Conservation (phyloP, 2,888 invertebrate species). For the Melitaea athalia region DNA sequence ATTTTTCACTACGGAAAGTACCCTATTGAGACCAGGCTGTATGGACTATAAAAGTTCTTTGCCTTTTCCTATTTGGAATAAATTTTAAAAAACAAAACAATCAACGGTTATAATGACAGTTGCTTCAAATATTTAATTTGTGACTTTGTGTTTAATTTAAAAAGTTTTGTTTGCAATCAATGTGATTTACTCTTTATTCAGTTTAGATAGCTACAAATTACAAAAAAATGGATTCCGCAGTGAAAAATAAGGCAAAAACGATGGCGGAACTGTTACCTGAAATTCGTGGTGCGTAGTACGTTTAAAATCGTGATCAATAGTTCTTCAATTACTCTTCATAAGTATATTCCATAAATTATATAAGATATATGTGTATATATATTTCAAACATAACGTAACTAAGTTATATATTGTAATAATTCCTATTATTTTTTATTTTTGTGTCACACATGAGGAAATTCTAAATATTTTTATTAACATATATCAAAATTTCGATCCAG, state of each 20-base stretch:
- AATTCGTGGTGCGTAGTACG: constrained; percentile 53
- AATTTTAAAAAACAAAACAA: too few species aligned
- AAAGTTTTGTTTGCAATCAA: constrained; percentile 30
- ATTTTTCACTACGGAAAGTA: too few species aligned
- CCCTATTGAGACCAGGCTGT: too few species aligned
- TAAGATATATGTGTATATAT: too few species aligned
- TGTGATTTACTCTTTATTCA: constrained; percentile 5
- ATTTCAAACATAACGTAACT: not conserved
- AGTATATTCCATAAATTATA: too few species aligned
- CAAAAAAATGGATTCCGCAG: constrained; percentile 53
- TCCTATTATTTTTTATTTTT: too few species aligned
- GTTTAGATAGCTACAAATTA: constrained; percentile 34
- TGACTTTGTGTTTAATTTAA: constrained; percentile 32
- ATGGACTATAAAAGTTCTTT: too few species aligned
- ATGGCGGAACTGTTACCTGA: constrained; percentile 65
- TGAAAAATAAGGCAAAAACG: constrained; percentile 55
- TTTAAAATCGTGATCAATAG: constrained; percentile 10
- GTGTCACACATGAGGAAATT: too few species aligned
- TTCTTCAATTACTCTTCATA: not conserved
- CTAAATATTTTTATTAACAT: too few species aligned
- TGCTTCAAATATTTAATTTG: constrained; percentile 31
- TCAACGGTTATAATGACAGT: constrained; percentile 33
- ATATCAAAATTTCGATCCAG: too few species aligned
- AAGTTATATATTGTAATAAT: not conserved
- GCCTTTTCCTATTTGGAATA: too few species aligned